A percentile compares a stretch with the other conserved stretches of the same genome.
These are phyloP conservation scores for Mesochorus sp. DNA, from an alignment of 2,888 invertebrate genomes.

Conservation along the genomic window DNA sequence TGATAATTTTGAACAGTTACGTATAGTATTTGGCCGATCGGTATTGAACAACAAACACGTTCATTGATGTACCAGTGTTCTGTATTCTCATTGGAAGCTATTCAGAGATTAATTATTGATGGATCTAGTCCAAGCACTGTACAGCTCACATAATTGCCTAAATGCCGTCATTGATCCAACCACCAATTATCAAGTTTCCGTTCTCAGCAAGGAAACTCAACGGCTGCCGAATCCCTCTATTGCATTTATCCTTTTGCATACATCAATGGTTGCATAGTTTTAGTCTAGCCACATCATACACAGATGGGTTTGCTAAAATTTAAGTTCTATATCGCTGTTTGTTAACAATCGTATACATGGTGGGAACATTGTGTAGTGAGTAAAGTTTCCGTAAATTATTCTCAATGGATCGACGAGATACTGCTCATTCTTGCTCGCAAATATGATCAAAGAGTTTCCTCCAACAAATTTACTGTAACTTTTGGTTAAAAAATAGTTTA, in stretches of 20 bases:
- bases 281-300: background rate
- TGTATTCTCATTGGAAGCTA: too few relatives aligned
- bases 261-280: background rate
- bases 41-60: background rate
- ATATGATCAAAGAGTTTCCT: too few relatives aligned
- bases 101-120: background rate
- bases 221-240: background rate
- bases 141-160: background rate
- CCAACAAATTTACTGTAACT: too few relatives aligned
- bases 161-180: constrained; percentile 1
- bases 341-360: background rate
- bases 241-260: background rate
- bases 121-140: background rate
- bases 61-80: background rate
- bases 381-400: background rate
- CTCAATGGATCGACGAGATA: constrained; percentile 6
- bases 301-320: background rate
- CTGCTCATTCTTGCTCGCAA: too few relatives aligned
- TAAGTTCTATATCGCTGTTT: background rate
- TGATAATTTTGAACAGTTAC: too few relatives aligned
- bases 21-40: background rate
- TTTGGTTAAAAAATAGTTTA: too few relatives aligned
- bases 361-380: background rate
- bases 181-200: constrained; percentile 13
- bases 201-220: background rate